Evolutionary conservation across 2,888 invertebrate genomes (phyloP).

Genomic region (Oxycera nigricornis): DNA sequence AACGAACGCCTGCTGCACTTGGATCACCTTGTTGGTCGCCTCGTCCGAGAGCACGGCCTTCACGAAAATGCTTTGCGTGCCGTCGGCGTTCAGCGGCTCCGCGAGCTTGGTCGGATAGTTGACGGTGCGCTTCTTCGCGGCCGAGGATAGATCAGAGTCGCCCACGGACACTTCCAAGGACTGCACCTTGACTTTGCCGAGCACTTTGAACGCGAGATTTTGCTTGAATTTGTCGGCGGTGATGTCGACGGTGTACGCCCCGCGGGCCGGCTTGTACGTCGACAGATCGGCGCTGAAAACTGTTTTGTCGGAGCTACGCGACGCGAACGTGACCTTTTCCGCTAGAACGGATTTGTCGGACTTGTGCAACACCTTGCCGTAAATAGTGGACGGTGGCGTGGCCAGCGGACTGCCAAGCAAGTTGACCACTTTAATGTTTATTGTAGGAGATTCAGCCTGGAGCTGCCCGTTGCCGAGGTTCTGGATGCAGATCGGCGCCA

Average conservation of each 20-base stretch:
- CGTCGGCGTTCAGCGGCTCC: conserved; percentile 80
- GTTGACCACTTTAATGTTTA: conserved; percentile 77
- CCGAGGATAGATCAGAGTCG: conserved; percentile 88
- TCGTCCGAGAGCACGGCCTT: conserved; percentile 82
- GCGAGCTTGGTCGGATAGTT: conserved; percentile 75
- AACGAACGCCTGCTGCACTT: conserved; percentile 88
- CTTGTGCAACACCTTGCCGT: conserved; percentile 59
- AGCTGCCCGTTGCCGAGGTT: conserved; percentile 81
- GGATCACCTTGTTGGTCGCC: conserved; percentile 70
- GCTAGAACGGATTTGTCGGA: conserved; percentile 70
- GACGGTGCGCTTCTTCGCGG: conserved; percentile 78
- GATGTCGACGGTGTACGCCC: conserved; percentile 82
- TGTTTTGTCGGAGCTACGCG: conserved; percentile 75
- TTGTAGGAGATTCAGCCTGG: conserved; percentile 74
- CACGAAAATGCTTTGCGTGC: conserved; percentile 85
- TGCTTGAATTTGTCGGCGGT: conserved; percentile 71
- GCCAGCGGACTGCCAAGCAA: conserved; percentile 75
- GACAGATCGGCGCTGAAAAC: conserved; percentile 79
- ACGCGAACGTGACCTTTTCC: conserved; percentile 64
- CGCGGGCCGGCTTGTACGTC: conserved; percentile 79
- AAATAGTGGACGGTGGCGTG: conserved; percentile 51
- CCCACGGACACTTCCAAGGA: conserved; percentile 85
- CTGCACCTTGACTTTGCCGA: conserved; percentile 78
- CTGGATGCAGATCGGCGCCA: conserved; percentile 85
- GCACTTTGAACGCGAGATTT: conserved; percentile 71